phyloP scores from a whole-genome alignment of 2,113 vertebrate species.

The Catharus minimus region DNA sequence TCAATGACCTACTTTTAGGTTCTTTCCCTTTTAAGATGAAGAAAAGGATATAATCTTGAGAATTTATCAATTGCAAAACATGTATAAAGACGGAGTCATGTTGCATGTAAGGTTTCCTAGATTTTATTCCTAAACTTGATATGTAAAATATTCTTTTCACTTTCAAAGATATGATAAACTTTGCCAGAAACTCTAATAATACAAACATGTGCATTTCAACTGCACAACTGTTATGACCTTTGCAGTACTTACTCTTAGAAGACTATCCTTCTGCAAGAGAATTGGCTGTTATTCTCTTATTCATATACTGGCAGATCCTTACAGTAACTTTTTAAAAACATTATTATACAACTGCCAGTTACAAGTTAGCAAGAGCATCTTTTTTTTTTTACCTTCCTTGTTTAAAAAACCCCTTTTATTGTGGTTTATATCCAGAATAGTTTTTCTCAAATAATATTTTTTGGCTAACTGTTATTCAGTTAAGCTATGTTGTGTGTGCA shows the following conservation, averaged over 20 bases:
- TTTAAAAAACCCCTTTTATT: neutral
- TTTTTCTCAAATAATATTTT: neutral
- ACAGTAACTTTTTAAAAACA: neutral
- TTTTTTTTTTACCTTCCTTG: neutral
- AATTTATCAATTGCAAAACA: neutral
- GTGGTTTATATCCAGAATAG: neutral
- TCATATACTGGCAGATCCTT: rapidly evolving
- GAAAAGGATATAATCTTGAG: neutral
- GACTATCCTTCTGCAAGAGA: neutral
- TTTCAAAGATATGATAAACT: neutral
- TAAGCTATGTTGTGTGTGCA: neutral
- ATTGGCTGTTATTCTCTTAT: neutral
- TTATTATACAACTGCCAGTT: neutral
- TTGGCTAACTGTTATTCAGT: neutral
- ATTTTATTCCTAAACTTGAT: neutral
- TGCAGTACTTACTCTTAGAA: neutral
- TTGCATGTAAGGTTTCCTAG: neutral
- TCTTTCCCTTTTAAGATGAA: neutral
- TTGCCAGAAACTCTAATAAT: neutral
- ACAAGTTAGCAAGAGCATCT: neutral
- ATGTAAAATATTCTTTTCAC: neutral
- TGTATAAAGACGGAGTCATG: neutral
- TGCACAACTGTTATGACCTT: neutral
- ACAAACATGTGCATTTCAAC: neutral
- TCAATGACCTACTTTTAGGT: neutral